Base-by-base conservation (phyloP, 2,797 vertebrate genomes). In the Nyctalus aviator region DNA sequence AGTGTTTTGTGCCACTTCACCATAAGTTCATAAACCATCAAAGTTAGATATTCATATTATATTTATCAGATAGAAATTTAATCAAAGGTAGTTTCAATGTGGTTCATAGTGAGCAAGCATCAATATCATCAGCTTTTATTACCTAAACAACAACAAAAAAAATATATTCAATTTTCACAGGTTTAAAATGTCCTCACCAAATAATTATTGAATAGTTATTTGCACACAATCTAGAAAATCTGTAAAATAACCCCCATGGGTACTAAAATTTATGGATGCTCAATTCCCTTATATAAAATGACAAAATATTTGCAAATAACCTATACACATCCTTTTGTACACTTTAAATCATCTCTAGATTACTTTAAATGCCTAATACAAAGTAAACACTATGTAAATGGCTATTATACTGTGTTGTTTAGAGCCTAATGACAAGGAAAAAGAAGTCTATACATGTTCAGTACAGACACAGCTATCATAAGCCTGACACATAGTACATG, bases 201-300 rank as follows among this genome's bases (percentile, higher is more conserved):
- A 68, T 76, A 94, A 53, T 41, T 88, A 53, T 41, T 88, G 46
- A 84, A 32, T 76, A 85, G 72, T 84, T 86, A 84, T 59, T 84
- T 93, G 48, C 23, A 57, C 50, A 32, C n/a, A 48, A 20, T 55
- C 37, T 75, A 85, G 59, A 92, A 91, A 83, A n/a, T 72, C 21
- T 10, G 6, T 68, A 82, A 93, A 93, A 53, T 55, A 35, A 48
- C 23, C 30, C 44, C 30, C 21, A 3, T 18, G 12, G 37, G 8
- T 30, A 81, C 35, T 55, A 32, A 46, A 32, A 35, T 25, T 20
- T 32, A 11, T 11, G 13, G 44, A 35, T 68, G 44, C 79, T 25
- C 79, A 66, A 50, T 62, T 83, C 44, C n/a, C 62, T 50, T 10
- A 35, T 82, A 17, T 11, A 83, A 82, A 64, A 32, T 23, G 62